Conservation (phyloP, 1,140 invertebrate species). For the Bacillus rossius region DNA sequence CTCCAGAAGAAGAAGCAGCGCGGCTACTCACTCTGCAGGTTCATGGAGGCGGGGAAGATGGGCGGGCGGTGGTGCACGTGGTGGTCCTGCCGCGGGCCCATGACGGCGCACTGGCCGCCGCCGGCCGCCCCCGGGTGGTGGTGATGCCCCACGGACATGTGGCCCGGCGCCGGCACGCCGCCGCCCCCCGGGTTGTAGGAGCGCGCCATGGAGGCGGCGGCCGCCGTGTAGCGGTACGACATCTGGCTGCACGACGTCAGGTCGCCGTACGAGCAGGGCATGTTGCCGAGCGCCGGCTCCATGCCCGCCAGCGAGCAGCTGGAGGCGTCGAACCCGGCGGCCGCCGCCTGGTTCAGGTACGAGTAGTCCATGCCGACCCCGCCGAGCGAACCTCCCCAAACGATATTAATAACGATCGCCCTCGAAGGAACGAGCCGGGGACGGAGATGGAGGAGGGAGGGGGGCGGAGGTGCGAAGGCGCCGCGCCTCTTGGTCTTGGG, state of each 20-base stretch:
- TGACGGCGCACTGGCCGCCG: constrained; percentile 50
- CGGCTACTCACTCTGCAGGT: constrained; percentile 52
- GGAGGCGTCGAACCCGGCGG: constrained; percentile 56
- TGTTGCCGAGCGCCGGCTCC: constrained; percentile 53
- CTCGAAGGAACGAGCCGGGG: too few relatives aligned
- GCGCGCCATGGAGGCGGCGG: constrained; percentile 47
- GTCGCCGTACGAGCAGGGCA: constrained; percentile 77
- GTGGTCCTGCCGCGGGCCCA: constrained; percentile 50
- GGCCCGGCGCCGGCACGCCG: constrained; percentile 35
- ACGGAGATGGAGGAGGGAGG: too few relatives aligned
- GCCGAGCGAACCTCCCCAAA: not conserved
- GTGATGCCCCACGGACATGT: constrained; percentile 35
- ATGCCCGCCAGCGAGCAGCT: constrained; percentile 57
- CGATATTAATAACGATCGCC: too few relatives aligned
- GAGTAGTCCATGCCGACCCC: constrained; percentile 57
- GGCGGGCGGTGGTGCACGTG: constrained; percentile 50
- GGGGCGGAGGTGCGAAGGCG: too few relatives aligned
- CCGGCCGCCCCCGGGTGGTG: constrained; percentile 46
- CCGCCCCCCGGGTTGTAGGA: constrained; percentile 41
- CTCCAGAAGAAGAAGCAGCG: too few relatives aligned
- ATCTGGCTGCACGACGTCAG: constrained; percentile 81
- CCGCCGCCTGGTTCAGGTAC: constrained; percentile 62
- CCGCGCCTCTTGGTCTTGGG: too few relatives aligned
- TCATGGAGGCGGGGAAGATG: constrained; percentile 58
- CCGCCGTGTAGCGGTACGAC: constrained; percentile 66